Evolutionary conservation across 2,888 invertebrate species (phyloP).

Genomic region (Orthosia gracilis): DNA sequence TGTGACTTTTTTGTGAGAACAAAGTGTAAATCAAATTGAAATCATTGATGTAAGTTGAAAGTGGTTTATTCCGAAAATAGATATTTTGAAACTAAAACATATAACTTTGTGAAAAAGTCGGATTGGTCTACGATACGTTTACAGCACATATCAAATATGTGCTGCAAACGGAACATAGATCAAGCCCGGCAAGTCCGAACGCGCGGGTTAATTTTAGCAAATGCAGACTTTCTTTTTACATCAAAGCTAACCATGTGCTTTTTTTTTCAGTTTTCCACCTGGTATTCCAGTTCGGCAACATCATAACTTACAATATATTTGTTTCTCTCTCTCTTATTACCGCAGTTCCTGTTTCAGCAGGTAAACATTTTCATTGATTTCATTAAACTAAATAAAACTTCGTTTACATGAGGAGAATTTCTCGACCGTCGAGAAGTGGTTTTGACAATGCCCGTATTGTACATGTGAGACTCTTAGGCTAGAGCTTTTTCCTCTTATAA

Average conservation of each 20-base stretch:
- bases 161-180: neutral
- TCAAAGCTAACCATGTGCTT: conserved; percentile 8
- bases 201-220: neutral
- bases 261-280: conserved; percentile 95
- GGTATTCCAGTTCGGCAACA: conserved; percentile 98
- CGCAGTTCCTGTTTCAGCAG: conserved; percentile 98
- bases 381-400: no score
- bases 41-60: neutral
- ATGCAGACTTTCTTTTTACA: no score
- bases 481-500: neutral
- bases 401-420: neutral
- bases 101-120: no score
- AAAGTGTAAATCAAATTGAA: neutral
- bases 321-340: conserved; percentile 98
- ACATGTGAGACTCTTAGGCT: neutral
- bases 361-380: conserved; percentile 85
- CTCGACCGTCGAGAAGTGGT: neutral
- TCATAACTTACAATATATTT: conserved; percentile 98
- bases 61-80: neutral
- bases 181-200: neutral
- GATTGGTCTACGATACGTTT: no score
- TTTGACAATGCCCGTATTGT: no score
- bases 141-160: no score
- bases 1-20: neutral
- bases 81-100: no score